Evolutionary conservation across 2,888 invertebrate genomes (phyloP).

Genomic region (Cheilosia pagana): DNA sequence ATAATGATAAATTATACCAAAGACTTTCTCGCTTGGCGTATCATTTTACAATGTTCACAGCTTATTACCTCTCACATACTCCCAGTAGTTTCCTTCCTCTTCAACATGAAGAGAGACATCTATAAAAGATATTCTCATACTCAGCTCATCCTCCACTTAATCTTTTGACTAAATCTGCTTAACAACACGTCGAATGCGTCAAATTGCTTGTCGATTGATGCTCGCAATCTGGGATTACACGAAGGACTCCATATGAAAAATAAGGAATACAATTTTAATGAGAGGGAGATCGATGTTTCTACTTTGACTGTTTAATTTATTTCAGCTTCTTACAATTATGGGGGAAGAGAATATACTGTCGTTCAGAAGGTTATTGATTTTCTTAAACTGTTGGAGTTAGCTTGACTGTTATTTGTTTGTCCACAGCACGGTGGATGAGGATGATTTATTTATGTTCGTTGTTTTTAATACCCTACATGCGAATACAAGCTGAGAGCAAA

Average conservation of each 20-base stretch:
- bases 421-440: too few species aligned
- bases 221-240: not conserved
- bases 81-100: not conserved
- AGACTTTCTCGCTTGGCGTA: not conserved
- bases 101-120: not conserved
- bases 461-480: too few species aligned
- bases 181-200: not conserved
- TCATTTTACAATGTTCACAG: not conserved
- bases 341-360: too few species aligned
- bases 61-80: conserved; percentile 5
- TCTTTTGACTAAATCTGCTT: not conserved
- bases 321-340: too few species aligned
- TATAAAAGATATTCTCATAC: not conserved
- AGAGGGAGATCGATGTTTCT: not conserved
- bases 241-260: not conserved
- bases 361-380: conserved; percentile 38
- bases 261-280: not conserved
- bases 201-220: conserved; percentile 18
- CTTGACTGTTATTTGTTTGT: too few species aligned
- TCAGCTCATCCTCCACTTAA: not conserved
- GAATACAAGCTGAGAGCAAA: too few species aligned
- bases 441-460: too few species aligned
- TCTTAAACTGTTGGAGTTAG: conserved; percentile 5
- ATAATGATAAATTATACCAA: conserved; percentile 1
- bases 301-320: not conserved